Evolutionary conservation across 2,888 invertebrate genomes (phyloP).

Genomic region (Epinotia bilunana): DNA sequence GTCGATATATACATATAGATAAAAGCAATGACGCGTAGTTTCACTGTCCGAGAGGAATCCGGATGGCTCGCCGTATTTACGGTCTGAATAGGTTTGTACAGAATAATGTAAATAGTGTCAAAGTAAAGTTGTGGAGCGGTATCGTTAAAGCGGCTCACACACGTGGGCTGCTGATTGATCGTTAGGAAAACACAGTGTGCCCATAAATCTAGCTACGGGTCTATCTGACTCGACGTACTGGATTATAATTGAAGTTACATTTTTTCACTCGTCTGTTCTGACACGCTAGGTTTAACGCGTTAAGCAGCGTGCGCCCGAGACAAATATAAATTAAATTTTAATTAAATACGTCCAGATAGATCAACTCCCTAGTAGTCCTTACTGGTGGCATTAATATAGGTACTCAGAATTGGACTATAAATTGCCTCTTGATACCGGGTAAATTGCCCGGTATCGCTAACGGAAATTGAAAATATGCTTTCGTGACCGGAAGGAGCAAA

Average conservation of each 20-base stretch:
- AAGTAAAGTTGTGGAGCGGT: background rate
- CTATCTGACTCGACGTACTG: background rate
- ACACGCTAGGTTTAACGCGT: background rate
- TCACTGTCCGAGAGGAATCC: too few species aligned
- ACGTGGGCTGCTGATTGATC: constrained; percentile 29
- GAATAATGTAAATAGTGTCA: background rate
- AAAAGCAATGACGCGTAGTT: too few species aligned
- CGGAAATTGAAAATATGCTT: constrained; percentile 41
- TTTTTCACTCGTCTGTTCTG: background rate
- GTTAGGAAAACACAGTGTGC: constrained; percentile 38
- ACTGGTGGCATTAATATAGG: constrained; percentile 38
- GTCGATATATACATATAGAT: too few species aligned
- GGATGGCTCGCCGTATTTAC: too few species aligned
- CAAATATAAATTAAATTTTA: background rate
- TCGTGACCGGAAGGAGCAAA: constrained; percentile 38
- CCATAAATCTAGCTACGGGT: constrained; percentile 37
- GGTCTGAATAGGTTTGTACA: too few species aligned
- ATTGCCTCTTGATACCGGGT: constrained; percentile 35
- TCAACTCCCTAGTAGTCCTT: constrained; percentile 35
- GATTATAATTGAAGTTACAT: background rate
- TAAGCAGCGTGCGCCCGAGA: too few species aligned
- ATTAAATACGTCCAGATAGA: background rate
- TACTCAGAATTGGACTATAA: constrained; percentile 42
- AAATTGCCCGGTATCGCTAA: constrained; percentile 16
- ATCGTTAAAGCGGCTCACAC: constrained; percentile 13